These are phyloP conservation scores for Eupithecia tripunctaria DNA, from an alignment of 2,888 invertebrate species.

Conservation along the genomic window DNA sequence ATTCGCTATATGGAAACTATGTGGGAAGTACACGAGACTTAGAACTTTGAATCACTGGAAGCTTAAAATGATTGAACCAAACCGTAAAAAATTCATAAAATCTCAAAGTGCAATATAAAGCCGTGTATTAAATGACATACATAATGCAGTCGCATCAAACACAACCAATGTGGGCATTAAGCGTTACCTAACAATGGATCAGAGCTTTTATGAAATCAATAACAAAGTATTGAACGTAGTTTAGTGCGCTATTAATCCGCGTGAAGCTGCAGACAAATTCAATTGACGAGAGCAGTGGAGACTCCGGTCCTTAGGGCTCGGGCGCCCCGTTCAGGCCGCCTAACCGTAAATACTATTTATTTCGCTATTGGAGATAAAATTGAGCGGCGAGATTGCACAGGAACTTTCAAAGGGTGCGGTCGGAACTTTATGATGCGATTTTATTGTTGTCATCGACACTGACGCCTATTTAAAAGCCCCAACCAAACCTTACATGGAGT, in stretches of 20 bases:
- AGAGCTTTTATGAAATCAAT: conserved; percentile 75
- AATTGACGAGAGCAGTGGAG: conserved; percentile 75
- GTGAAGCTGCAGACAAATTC: conserved; percentile 83
- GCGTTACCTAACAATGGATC: conserved; percentile 65
- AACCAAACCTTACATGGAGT: conserved; percentile 53
- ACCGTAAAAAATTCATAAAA: conserved; percentile 63
- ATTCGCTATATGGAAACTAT: conserved; percentile 42
- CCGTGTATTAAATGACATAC: conserved; percentile 65
- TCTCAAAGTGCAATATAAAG: conserved; percentile 57
- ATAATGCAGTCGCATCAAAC: conserved; percentile 53
- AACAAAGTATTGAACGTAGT: conserved; percentile 72
- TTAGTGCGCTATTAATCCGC: conserved; percentile 79
- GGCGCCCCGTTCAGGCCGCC: conserved; percentile 72
- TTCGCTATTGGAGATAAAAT: conserved; percentile 77
- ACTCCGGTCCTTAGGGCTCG: conserved; percentile 67
- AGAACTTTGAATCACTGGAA: conserved; percentile 45
- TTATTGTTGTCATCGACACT: conserved; percentile 74
- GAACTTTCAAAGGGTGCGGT: conserved; percentile 73
- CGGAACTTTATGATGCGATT: conserved; percentile 74
- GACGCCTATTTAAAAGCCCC: conserved; percentile 64
- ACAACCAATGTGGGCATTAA: conserved; percentile 34
- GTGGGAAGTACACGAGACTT: conserved; percentile 40
- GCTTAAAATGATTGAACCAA: conserved; percentile 58
- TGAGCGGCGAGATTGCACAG: conserved; percentile 77
- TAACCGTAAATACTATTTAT: conserved; percentile 69